Evolutionary conservation across 2,113 vertebrate genomes (phyloP), one percentile per base, ranked within the genome.

Genomic region (Crotophaga sulcirostris): DNA sequence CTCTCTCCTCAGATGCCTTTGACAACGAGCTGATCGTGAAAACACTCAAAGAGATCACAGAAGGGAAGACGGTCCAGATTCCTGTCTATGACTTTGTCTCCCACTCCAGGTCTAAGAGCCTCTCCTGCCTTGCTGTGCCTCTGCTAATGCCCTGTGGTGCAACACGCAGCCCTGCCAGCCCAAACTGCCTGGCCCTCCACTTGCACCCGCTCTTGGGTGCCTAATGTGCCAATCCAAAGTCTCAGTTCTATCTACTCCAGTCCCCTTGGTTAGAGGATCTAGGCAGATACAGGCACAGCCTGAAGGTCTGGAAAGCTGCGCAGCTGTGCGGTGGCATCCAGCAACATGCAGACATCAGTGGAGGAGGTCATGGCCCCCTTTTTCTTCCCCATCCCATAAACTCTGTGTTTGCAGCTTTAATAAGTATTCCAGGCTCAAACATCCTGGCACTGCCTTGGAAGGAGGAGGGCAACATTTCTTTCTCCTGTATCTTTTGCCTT

Each of bases 51-150:
- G 98, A 99, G 82, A 99, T 99, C 91, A 98, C 98, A 2, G 98
- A 99, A 88, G 99, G 99, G 70, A 98, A 99, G 93, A 99, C 99
- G 0, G 99, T 99, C 77, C 98, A 99, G 97, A 99, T 99, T 73
- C 99, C 99, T 1, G 99, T 99, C 84, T 99, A 99, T 67, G 99
- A 99, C 97, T 99, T 99, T 95, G 99, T 99, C 92, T 98, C 98
- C 78, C 99, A 99, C 98, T 99, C 99, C 96, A 99, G 99, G 99
- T 99, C 92, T 98, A 98, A 87, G 31, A 59, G 51, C 77, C 0
- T 54, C 47, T 60, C 67, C 68, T 56, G 82, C 69, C 67, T 89
- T 33, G 83, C 83, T 2, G 3, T 44, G 89, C 68, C 21, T 67
- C 66, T 6, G 52, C 88, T 92, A 55, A 90, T 3, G 51, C 62